Evolutionary conservation across 2,888 invertebrate species (phyloP).

Genomic region (Epsilonema sp.): DNA sequence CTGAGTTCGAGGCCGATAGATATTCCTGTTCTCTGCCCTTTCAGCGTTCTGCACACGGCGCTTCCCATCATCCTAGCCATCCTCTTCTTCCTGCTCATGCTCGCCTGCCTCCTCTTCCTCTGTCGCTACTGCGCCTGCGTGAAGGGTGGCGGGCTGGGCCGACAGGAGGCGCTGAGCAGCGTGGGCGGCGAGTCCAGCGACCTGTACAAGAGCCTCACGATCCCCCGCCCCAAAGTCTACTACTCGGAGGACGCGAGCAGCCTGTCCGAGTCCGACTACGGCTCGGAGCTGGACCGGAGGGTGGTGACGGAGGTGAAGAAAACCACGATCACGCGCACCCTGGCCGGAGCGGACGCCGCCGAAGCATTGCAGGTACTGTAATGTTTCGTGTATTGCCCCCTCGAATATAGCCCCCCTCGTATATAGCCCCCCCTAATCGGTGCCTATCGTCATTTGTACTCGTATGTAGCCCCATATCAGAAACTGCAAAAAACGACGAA

Average conservation of each 20-base stretch:
- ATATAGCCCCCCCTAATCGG: no score
- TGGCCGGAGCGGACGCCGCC: no score
- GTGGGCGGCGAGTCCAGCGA: neutral
- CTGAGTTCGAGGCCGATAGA: no score
- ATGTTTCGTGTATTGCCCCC: no score
- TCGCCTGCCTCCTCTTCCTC: slow-evolving; percentile 44
- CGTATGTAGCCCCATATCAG: no score
- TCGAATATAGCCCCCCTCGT: no score
- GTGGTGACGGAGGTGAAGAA: slow-evolving; percentile 25
- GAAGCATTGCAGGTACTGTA: no score
- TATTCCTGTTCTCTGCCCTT: slow-evolving; percentile 12
- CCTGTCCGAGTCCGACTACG: slow-evolving; percentile 21
- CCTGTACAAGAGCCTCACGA: neutral
- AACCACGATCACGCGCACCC: no score
- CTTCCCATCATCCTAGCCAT: neutral
- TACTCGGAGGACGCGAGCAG: slow-evolving; percentile 17
- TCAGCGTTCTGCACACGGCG: no score
- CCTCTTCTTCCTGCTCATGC: slow-evolving; percentile 33
- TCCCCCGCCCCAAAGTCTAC: neutral
- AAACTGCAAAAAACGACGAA: no score
- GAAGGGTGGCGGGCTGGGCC: neutral
- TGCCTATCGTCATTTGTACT: no score
- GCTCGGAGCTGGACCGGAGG: slow-evolving; percentile 15
- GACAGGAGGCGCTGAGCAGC: neutral
- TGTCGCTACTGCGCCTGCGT: slow-evolving; percentile 24